phyloP scores from a whole-genome alignment of 2,888 invertebrate genomes.

The Rotaria magnacalcarata region DNA sequence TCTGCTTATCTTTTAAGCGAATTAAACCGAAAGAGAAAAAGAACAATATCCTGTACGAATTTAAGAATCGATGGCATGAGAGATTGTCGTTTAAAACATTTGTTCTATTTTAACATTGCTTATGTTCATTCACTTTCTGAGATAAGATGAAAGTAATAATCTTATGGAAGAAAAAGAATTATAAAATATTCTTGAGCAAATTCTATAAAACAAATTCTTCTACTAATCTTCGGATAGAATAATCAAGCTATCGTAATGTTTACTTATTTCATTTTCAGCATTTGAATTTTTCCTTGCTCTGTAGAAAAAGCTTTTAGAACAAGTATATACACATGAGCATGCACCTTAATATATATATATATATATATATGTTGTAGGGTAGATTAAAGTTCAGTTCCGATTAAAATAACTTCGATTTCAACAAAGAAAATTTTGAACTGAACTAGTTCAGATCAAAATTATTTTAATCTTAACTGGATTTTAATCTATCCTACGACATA shows the following conservation, averaged over 20 bases:
- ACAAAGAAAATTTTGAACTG: no score
- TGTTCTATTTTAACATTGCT: not conserved
- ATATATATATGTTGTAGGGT: no score
- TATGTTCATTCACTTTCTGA: no score
- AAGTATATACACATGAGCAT: not conserved
- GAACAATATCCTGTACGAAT: not conserved
- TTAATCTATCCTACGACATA: no score
- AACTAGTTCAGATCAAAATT: no score
- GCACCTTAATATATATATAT: not conserved
- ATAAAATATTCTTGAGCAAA: no score
- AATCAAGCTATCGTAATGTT: not conserved
- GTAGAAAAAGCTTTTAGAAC: not conserved
- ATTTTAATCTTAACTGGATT: no score
- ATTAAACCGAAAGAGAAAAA: not conserved
- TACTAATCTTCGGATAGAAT: no score
- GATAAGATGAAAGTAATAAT: not conserved
- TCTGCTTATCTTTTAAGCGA: constrained; percentile 13
- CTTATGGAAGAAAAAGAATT: no score
- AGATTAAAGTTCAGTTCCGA: no score
- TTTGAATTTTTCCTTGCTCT: not conserved
- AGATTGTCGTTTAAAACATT: not conserved
- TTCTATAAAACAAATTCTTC: no score
- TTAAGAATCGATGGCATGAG: not conserved
- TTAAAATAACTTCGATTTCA: no score
- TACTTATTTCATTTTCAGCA: not conserved